Conservation (phyloP, 2,888 invertebrate genomes). For the Chymomyza amoena region DNA sequence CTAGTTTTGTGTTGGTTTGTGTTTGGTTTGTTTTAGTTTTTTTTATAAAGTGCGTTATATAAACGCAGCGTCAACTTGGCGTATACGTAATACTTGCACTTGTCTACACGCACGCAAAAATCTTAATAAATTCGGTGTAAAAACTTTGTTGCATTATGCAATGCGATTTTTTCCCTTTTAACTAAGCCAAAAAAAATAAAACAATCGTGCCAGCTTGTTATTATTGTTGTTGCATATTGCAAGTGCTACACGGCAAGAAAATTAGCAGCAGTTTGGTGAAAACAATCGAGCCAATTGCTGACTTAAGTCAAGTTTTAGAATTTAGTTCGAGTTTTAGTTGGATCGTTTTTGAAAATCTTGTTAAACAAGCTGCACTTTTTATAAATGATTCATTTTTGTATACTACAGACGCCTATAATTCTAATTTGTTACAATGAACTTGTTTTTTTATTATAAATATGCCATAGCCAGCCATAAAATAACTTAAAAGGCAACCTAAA, state of each 20-base stretch:
- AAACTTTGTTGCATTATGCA: conserved; percentile 1
- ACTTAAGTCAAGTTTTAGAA: too few relatives aligned
- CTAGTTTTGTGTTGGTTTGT: neutral
- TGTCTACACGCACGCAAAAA: neutral
- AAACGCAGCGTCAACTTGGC: neutral
- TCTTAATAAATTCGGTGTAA: neutral
- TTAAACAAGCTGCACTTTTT: too few relatives aligned
- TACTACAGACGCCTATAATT: too few relatives aligned
- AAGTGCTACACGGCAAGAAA: neutral
- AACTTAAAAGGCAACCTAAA: too few relatives aligned
- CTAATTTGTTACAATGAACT: too few relatives aligned
- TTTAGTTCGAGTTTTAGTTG: too few relatives aligned
- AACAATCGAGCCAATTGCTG: too few relatives aligned
- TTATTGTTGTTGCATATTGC: neutral
- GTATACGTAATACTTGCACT: neutral
- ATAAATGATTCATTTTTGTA: too few relatives aligned
- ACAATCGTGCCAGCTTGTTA: neutral
- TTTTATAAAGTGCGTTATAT: neutral
- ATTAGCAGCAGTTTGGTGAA: too few relatives aligned
- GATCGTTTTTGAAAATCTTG: too few relatives aligned
- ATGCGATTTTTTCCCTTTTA: neutral
- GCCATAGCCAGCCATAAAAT: too few relatives aligned
- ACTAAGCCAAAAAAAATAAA: neutral
- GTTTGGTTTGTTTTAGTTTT: neutral
- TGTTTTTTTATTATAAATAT: too few relatives aligned